These are phyloP conservation scores for Anhinga anhinga DNA, from an alignment of 2,113 vertebrate genomes.

Conservation along the genomic window DNA sequence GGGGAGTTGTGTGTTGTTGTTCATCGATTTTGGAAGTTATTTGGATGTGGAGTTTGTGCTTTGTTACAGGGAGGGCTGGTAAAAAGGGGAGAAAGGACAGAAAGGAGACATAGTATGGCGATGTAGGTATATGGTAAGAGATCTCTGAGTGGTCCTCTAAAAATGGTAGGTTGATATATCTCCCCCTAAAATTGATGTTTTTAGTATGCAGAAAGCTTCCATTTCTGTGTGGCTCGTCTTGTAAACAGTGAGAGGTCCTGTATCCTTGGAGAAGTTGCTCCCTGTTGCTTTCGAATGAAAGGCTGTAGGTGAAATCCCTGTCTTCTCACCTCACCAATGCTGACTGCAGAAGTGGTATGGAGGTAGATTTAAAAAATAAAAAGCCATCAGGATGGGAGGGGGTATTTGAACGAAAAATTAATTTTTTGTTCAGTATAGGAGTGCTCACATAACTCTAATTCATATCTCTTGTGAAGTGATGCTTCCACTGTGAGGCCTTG, in stretches of 20 bases:
- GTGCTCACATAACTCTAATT: not conserved
- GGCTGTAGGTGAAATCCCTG: rapidly evolving
- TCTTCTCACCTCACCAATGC: not conserved
- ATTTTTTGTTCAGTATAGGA: not conserved
- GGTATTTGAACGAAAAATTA: not conserved
- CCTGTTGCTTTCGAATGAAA: not conserved
- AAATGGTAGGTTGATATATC: not conserved
- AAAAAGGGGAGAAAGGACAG: not conserved
- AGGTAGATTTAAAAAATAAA: not conserved
- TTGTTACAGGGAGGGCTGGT: not conserved
- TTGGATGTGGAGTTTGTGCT: not conserved
- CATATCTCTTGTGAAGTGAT: not conserved
- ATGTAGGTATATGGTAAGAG: rapidly evolving
- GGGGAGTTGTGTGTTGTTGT: too few species aligned
- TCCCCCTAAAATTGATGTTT: rapidly evolving
- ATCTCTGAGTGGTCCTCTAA: not conserved
- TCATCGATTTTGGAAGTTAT: not conserved
- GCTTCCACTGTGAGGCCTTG: not conserved
- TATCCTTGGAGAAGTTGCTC: not conserved
- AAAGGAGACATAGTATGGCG: rapidly evolving
- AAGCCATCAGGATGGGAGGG: not conserved
- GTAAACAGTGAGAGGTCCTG: not conserved
- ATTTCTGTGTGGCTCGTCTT: not conserved
- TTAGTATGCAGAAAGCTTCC: not conserved
- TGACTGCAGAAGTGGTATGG: not conserved